A percentile compares a stretch with the other conserved stretches of the same genome.
phyloP scores from a whole-genome alignment of 2,888 invertebrate species.

The Oasisia sp. region DNA sequence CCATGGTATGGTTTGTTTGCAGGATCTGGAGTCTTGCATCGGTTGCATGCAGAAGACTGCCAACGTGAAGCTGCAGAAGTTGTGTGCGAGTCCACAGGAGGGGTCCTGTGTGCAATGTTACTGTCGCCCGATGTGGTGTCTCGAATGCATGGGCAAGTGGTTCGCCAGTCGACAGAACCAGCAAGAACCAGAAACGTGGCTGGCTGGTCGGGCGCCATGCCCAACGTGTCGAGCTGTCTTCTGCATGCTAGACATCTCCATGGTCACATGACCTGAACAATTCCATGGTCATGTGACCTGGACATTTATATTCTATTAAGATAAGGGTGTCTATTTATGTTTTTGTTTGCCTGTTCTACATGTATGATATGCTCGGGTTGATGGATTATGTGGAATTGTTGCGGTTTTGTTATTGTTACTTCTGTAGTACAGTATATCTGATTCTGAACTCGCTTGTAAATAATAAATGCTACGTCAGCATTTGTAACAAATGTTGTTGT shows the following conservation, averaged over 20 bases:
- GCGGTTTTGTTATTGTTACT: too few species aligned
- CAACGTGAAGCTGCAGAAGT: slow-evolving; percentile 81
- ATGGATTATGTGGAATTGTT: background rate
- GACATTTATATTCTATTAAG: background rate
- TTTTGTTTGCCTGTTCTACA: background rate
- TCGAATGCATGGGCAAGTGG: slow-evolving; percentile 73
- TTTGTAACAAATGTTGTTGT: background rate
- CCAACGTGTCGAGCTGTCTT: slow-evolving; percentile 87
- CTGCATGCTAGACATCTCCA: slow-evolving; percentile 83
- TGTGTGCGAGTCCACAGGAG: slow-evolving; percentile 69
- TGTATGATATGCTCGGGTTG: background rate
- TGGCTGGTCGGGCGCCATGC: slow-evolving; percentile 84
- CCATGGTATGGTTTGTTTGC: background rate
- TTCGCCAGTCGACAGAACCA: slow-evolving; percentile 83
- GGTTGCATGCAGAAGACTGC: slow-evolving; percentile 86
- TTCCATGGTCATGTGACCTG: background rate
- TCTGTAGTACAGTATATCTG: background rate
- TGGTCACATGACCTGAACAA: background rate
- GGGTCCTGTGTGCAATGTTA: slow-evolving; percentile 73
- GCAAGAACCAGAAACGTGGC: slow-evolving; percentile 79
- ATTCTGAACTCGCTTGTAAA: background rate
- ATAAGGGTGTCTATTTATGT: background rate
- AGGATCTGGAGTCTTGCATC: slow-evolving; percentile 83
- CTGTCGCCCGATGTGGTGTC: slow-evolving; percentile 91
- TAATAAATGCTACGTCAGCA: background rate